Conservation (phyloP, 92 coral and sea anemone species). For the Zoanthus sociatus region DNA sequence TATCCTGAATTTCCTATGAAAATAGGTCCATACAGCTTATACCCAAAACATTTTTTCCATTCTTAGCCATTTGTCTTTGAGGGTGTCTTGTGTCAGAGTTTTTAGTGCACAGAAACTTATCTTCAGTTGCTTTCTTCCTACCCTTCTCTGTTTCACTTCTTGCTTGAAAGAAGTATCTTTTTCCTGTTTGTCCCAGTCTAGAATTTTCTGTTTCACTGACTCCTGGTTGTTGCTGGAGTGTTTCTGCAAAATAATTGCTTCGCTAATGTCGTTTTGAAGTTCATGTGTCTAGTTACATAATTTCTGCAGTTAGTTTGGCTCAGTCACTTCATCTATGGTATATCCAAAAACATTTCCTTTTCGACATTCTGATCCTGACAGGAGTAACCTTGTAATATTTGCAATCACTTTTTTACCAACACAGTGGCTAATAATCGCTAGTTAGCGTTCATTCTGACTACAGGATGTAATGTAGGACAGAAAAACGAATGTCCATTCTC, state of each 20-base stretch:
- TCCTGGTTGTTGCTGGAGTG: conserved; percentile 65
- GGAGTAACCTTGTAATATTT: conserved; percentile 63
- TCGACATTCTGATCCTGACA: conserved; percentile 43
- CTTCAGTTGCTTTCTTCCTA: conserved; percentile 8
- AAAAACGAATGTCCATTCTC: not conserved
- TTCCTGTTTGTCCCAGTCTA: conserved; percentile 50
- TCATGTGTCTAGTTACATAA: conserved; percentile 60
- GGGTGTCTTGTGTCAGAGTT: conserved; percentile 66
- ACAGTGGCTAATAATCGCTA: conserved; percentile 60
- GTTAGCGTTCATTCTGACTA: conserved; percentile 49
- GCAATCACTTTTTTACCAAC: conserved; percentile 61
- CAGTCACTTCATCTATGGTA: conserved; percentile 31
- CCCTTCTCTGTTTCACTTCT: conserved; percentile 31
- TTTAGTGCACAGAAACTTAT: conserved; percentile 71
- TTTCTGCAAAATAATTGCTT: conserved; percentile 55
- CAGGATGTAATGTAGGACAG: conserved; percentile 45
- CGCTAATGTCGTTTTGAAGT: conserved; percentile 53
- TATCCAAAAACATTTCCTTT: conserved; percentile 41
- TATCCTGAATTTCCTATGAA: no score
- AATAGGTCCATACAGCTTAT: no score
- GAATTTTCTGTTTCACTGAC: conserved; percentile 53
- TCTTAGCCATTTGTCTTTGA: conserved; percentile 54
- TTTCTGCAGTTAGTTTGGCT: conserved; percentile 39
- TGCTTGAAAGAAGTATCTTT: conserved; percentile 49
- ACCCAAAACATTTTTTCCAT: not conserved